These are phyloP conservation scores for Euphydryas editha DNA, from an alignment of 2,888 invertebrate species.

Conservation along the genomic window DNA sequence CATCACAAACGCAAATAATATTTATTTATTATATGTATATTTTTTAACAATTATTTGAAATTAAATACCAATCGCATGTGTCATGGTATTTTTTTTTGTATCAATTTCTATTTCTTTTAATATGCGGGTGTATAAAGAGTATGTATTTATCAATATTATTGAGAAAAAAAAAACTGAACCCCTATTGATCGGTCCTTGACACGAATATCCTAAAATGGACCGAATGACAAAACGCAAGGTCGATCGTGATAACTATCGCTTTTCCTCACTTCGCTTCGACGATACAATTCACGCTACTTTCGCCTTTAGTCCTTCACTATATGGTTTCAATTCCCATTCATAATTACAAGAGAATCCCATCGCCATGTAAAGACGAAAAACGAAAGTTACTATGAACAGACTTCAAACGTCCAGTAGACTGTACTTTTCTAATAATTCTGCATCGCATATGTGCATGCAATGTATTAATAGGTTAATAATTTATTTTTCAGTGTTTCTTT, in stretches of 20 bases:
- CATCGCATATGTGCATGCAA: background rate
- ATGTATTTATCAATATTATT: background rate
- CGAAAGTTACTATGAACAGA: slow-evolving; percentile 34
- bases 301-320: background rate
- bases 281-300: background rate
- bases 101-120: background rate
- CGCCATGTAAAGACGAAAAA: slow-evolving; percentile 34
- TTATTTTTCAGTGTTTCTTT: background rate
- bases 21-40: no score
- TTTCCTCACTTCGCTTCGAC: slow-evolving; percentile 6
- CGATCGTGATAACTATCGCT: slow-evolving; percentile 5
- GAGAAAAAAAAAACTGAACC: slow-evolving; percentile 1
- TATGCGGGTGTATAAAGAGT: background rate
- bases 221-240: slow-evolving; percentile 9
- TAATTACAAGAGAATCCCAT: slow-evolving; percentile 17
- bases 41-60: no score
- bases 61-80: no score
- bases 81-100: background rate
- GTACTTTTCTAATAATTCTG: slow-evolving; percentile 23
- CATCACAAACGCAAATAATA: no score
- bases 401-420: slow-evolving; percentile 28
- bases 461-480: background rate
- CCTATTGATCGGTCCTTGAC: slow-evolving; percentile 14
- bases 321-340: slow-evolving; percentile 3
- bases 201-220: slow-evolving; percentile 19